phyloP scores from a whole-genome alignment of 64 coral and sea anemone species.

The Porites australiensis region DNA sequence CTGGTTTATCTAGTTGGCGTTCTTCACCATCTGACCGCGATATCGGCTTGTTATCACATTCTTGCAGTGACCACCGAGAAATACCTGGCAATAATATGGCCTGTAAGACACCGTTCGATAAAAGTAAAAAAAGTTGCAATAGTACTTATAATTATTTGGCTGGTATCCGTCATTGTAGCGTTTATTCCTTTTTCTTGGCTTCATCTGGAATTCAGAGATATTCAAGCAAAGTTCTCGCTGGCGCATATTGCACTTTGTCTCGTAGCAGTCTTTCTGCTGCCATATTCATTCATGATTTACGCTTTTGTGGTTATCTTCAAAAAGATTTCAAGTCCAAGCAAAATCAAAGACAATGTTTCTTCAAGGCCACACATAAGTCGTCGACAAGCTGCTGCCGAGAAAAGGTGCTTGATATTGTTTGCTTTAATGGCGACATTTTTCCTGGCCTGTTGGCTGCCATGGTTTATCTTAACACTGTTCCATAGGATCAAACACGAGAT shows the following conservation, averaged over 20 bases:
- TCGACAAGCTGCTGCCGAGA: neutral
- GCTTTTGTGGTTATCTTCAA: constrained; percentile 23
- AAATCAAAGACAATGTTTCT: neutral
- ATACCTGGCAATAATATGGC: neutral
- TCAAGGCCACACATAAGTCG: neutral
- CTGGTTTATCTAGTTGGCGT: neutral
- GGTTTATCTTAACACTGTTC: constrained; percentile 17
- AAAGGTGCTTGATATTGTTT: constrained; percentile 32
- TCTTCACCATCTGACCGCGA: neutral
- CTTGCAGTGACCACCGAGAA: constrained; percentile 14
- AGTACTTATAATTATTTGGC: neutral
- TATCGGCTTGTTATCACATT: constrained; percentile 40
- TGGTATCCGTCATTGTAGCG: neutral
- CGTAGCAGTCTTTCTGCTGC: constrained; percentile 16
- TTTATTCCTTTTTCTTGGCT: neutral
- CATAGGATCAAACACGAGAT: neutral
- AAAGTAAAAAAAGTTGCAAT: neutral
- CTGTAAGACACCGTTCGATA: constrained; percentile 6
- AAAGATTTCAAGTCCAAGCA: neutral
- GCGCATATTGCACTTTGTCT: constrained; percentile 23
- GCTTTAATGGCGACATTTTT: constrained; percentile 32
- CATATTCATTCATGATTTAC: constrained; percentile 42
- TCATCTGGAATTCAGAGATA: neutral
- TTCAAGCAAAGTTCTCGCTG: neutral
- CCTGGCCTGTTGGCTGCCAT: constrained; percentile 36